Evolutionary conservation across 2,113 vertebrate species (phyloP).

Genomic region (human (Homo sapiens)): GRCh38 chr3:170995001-170995500

Average conservation of each 20-base stretch:
- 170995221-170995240: neutral
- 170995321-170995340: neutral
- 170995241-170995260: neutral
- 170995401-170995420: neutral
- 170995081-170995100: slow-evolving; percentile 32
- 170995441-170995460: neutral
- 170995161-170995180: neutral
- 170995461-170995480: neutral
- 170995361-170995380: neutral
- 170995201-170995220: neutral
- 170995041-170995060: slow-evolving; percentile 18
- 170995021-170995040: too few species aligned
- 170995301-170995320: neutral
- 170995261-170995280: neutral
- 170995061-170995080: slow-evolving; percentile 29
- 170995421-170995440: neutral
- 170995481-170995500: neutral
- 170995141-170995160: neutral
- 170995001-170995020: too few species aligned
- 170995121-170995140: slow-evolving; percentile 19
- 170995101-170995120: neutral
- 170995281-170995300: neutral
- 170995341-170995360: neutral
- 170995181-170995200: neutral
- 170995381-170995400: neutral